Evolutionary conservation across 2,797 vertebrate species (phyloP).

Genomic region (Macrochelys suwanniensis): DNA sequence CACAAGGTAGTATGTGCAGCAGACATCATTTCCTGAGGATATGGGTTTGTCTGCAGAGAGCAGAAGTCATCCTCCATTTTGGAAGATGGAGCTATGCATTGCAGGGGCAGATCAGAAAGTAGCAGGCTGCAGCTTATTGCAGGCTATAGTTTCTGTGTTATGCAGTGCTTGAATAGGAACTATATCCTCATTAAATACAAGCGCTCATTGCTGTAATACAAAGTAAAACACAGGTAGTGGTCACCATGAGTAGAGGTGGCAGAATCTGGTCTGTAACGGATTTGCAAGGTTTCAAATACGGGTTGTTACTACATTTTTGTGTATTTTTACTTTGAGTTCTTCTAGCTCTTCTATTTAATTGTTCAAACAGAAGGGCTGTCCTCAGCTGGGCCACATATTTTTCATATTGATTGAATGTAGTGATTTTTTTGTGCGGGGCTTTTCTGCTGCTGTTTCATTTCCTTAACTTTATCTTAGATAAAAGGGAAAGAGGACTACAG

Average conservation of each 20-base stretch:
- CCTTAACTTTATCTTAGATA: slow-evolving; percentile 55
- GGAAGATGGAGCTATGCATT: not conserved
- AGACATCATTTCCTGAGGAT: not conserved
- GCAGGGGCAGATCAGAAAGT: not conserved
- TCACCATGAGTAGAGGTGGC: rapidly evolving
- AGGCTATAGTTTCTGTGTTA: not conserved
- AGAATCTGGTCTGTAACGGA: not conserved
- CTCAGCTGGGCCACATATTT: slow-evolving; percentile 16
- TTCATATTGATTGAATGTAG: slow-evolving; percentile 43
- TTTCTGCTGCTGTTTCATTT: slow-evolving; percentile 22
- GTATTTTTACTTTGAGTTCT: not conserved
- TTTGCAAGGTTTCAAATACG: not conserved
- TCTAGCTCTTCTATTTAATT: not conserved
- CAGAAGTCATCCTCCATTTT: not conserved
- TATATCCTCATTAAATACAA: not conserved
- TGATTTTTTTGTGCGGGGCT: not conserved
- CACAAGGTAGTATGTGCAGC: not conserved
- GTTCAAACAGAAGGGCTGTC: slow-evolving; percentile 4
- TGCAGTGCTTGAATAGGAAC: not conserved
- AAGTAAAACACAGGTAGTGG: not conserved
- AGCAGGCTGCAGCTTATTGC: not conserved
- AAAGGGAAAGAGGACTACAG: slow-evolving; percentile 25
- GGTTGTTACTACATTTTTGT: not conserved
- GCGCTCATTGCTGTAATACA: not conserved
- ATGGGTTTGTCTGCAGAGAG: not conserved